Evolutionary conservation across 2,888 invertebrate species (phyloP).

Genomic region (Micoletzkya japonica): DNA sequence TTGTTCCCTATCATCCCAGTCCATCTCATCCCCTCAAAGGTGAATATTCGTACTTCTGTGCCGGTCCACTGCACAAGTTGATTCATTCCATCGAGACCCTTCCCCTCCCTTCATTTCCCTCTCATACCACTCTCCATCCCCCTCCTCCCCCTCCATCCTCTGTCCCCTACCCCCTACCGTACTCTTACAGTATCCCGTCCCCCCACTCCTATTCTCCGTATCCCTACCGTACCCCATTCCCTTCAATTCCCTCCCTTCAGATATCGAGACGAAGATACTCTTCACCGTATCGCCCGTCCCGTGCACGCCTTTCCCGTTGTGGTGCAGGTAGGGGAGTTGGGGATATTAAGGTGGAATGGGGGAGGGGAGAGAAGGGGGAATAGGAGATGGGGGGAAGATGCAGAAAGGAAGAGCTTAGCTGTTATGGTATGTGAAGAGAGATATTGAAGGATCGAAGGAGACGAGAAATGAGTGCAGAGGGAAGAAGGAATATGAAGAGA

Average conservation of each 20-base stretch:
- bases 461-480: neutral
- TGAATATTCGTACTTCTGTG: neutral
- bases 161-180: neutral
- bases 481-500: neutral
- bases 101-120: neutral
- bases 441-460: too few relatives aligned
- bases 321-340: constrained; percentile 13
- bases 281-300: constrained; percentile 21
- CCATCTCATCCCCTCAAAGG: too few relatives aligned
- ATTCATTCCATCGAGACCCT: too few relatives aligned
- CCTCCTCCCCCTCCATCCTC: neutral
- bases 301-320: constrained; percentile 23
- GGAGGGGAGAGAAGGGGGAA: neutral
- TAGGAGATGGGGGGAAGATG: neutral
- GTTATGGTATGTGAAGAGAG: too few relatives aligned
- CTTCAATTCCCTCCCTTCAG: too few relatives aligned
- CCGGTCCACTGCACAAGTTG: neutral
- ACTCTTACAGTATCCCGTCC: neutral
- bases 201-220: neutral
- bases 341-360: neutral
- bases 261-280: constrained; percentile 24
- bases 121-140: neutral
- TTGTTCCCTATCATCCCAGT: too few relatives aligned
- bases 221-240: too few relatives aligned
- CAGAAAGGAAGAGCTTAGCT: too few relatives aligned